A percentile compares a stretch with the other conserved stretches of the same genome.
phyloP scores from a whole-genome alignment of 2,113 vertebrate genomes.

The Ctenomys sociabilis region DNA sequence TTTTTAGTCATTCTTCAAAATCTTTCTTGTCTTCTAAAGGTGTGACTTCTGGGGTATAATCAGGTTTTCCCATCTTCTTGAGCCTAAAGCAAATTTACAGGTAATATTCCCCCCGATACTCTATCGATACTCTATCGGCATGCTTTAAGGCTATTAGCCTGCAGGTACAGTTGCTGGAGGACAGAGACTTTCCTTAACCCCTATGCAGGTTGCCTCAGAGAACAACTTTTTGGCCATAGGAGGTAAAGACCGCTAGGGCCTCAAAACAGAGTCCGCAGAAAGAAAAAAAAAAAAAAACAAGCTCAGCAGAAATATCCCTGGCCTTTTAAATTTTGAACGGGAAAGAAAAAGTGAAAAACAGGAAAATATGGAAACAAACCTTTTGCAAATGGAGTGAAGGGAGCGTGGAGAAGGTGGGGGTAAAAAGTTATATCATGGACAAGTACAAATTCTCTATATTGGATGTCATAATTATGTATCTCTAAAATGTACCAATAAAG shows the following conservation, averaged over 20 bases:
- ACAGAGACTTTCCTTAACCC: not conserved
- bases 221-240: not conserved
- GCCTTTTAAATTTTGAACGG: not conserved
- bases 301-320: not conserved
- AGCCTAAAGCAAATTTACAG: constrained; percentile 14
- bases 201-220: not conserved
- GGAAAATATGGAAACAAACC: not conserved
- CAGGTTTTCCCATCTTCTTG: not conserved
- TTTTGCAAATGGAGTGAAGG: not conserved
- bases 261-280: too few species aligned
- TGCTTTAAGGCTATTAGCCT: not conserved
- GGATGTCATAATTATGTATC: not conserved
- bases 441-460: not conserved
- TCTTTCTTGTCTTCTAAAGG: not conserved
- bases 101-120: not conserved
- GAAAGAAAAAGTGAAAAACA: not conserved
- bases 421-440: not conserved
- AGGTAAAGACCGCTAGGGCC: not conserved
- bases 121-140: too few species aligned
- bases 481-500: not conserved
- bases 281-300: too few species aligned
- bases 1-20: constrained; percentile 56
- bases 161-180: not conserved
- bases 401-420: not conserved
- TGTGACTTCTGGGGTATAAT: constrained; percentile 14